Percentiles rank a stretch among this genome's conserved stretches.
Evolutionary conservation across 2,113 vertebrate species (phyloP).

Genomic region (Enhydra lutris): DNA sequence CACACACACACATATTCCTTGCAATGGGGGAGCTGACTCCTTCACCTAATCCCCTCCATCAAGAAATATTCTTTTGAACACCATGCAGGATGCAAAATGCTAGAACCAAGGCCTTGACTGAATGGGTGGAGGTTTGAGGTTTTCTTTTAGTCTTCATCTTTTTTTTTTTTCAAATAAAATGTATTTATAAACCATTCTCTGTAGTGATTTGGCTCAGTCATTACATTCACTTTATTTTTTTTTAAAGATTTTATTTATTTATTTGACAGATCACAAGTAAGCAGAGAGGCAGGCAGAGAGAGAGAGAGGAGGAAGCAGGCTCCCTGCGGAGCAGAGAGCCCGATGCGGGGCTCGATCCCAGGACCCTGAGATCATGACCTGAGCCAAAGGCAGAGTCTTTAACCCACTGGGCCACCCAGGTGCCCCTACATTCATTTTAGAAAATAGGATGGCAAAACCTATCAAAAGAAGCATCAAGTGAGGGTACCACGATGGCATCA

Average conservation of each 20-base stretch:
- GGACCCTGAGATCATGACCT: too few species aligned
- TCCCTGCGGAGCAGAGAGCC: too few species aligned
- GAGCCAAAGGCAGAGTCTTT: too few species aligned
- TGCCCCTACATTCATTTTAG: slow-evolving; percentile 74
- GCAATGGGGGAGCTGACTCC: not conserved
- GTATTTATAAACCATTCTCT: slow-evolving; percentile 28
- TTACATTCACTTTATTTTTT: slow-evolving; percentile 74
- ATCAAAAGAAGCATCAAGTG: not conserved
- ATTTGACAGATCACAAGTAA: too few species aligned
- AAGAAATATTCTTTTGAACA: not conserved
- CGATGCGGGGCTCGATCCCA: too few species aligned
- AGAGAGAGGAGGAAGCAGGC: too few species aligned
- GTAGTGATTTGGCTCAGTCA: slow-evolving; percentile 70
- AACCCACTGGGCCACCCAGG: too few species aligned
- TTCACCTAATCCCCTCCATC: not conserved
- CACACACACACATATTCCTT: too few species aligned
- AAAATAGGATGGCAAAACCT: slow-evolving; percentile 57
- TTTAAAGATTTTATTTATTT: too few species aligned
- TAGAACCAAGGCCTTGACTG: not conserved
- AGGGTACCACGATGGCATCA: not conserved
- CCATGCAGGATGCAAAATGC: not conserved
- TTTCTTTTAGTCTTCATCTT: slow-evolving; percentile 64
- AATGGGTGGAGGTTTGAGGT: not conserved
- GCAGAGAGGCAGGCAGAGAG: too few species aligned
- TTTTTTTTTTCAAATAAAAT: slow-evolving; percentile 24